Evolutionary conservation across 2,113 vertebrate genomes (phyloP), one percentile per base, ranked within the genome.

Genomic region (Syngnathus floridae): DNA sequence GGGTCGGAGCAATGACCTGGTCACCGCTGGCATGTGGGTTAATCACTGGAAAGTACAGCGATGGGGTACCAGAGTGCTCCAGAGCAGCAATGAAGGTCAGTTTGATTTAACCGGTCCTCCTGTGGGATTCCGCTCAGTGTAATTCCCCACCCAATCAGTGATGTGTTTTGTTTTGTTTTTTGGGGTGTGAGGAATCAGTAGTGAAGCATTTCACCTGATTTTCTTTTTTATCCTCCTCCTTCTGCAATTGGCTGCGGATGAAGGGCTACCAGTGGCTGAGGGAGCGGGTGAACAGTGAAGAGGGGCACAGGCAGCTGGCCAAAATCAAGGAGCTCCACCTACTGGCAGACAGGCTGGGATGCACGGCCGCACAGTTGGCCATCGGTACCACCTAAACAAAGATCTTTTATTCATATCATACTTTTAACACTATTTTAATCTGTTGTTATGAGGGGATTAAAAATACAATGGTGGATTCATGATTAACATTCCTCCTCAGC

Each of bases 231-330:
- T 12, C 40, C 40, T 12, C 40, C 5, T 12, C 11, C 40, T 60
- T 72, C 66, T 35, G 41, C 60, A 73, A 59, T n/a, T 59, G 40
- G 1, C 63, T 84, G 60, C 54, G 40, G 16, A 19, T 84, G 58
- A 86, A 95, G 94, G 93, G 94, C n/a, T 95, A 95, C 90, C 96
- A 98, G 87, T 99, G 97, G 97, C 87, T 99, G 73, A 99, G 97
- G 79, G 97, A 98, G 86, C 93, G 95, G 17, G 95, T 99, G 79
- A 85, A 93, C 87, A 98, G 95, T 0, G 96, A 99, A 85, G 96
- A 99, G 80, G 96, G 96, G 17, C 92, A 94, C 70, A 92, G 94
- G 82, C 97, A 99, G 86, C 93, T 97, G 67, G 94, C 93, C 1
- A 99, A 99, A 88, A 93, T 99, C 83, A 99, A 98, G 88, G 97